Percentiles rank a stretch among this genome's conserved stretches.
Evolutionary conservation across 2,113 vertebrate genomes (phyloP).

Genomic region (Bungarus multicinctus): DNA sequence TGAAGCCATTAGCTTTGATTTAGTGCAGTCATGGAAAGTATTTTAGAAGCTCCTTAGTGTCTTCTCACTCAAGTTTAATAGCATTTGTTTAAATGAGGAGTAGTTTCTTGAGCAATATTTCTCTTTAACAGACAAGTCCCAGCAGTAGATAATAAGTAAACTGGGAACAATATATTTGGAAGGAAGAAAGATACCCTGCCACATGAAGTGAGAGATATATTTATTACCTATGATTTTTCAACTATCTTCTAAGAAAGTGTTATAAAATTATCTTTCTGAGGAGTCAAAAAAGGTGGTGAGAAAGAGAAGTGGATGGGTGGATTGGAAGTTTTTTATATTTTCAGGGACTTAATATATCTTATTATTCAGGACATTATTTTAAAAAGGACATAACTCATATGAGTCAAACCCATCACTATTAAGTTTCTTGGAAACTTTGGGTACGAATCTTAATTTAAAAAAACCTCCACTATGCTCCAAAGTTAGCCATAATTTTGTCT

Average conservation of each 20-base stretch:
- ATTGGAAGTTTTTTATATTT: slow-evolving; percentile 23
- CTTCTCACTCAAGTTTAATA: slow-evolving; percentile 64
- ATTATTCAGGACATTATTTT: slow-evolving; percentile 25
- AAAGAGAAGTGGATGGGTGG: background rate
- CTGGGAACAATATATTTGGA: slow-evolving; percentile 61
- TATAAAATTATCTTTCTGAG: slow-evolving; percentile 48
- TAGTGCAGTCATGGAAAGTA: slow-evolving; percentile 61
- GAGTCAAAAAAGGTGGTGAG: slow-evolving; percentile 27
- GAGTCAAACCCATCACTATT: slow-evolving; percentile 10
- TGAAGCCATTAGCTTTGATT: slow-evolving; percentile 66
- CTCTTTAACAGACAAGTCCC: slow-evolving; percentile 61
- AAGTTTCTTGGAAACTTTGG: slow-evolving; percentile 26
- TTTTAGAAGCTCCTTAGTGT: slow-evolving; percentile 57
- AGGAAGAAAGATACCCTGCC: slow-evolving; percentile 55
- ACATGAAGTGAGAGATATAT: slow-evolving; percentile 63
- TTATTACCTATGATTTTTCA: slow-evolving; percentile 63
- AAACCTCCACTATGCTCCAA: background rate
- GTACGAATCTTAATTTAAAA: slow-evolving; percentile 20
- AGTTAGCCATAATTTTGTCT: background rate
- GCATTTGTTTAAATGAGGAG: slow-evolving; percentile 69
- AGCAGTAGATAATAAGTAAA: slow-evolving; percentile 63
- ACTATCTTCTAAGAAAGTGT: slow-evolving; percentile 58
- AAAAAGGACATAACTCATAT: slow-evolving; percentile 41
- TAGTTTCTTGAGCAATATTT: slow-evolving; percentile 66
- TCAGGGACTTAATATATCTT: slow-evolving; percentile 40